Percentiles rank a stretch among this genome's conserved stretches.
These are phyloP conservation scores for Platycercus adscitus DNA, from an alignment of 2,113 vertebrate genomes.

Conservation along the genomic window DNA sequence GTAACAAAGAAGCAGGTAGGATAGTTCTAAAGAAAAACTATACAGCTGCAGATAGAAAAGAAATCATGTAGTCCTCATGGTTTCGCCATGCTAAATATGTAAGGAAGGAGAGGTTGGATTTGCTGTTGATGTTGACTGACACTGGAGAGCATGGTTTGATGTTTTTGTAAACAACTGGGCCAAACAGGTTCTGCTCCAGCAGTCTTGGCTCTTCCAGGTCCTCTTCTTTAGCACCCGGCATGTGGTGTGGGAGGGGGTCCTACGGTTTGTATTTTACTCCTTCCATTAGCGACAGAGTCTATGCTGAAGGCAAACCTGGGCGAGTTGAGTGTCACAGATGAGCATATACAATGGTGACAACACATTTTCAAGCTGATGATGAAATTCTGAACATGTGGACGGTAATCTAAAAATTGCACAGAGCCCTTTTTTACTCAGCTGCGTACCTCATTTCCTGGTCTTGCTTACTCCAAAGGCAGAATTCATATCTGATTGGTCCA, in stretches of 20 bases:
- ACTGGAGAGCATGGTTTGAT: not conserved
- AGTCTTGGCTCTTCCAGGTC: not conserved
- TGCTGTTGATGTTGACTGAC: not conserved
- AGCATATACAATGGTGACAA: not conserved
- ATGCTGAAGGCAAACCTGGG: not conserved
- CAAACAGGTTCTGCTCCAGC: not conserved
- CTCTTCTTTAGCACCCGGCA: not conserved
- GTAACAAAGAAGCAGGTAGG: not conserved
- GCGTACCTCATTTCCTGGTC: not conserved
- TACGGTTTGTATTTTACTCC: not conserved
- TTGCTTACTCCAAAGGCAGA: not conserved
- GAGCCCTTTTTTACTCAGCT: not conserved
- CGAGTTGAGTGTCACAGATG: not conserved
- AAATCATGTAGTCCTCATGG: not conserved
- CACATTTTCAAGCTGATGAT: not conserved
- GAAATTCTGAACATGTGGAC: not conserved
- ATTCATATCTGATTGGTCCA: conserved; percentile 26
- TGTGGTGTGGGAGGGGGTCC: accelerated
- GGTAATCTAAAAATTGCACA: not conserved
- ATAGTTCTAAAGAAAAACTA: not conserved
- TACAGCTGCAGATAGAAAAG: not conserved
- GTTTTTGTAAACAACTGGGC: not conserved
- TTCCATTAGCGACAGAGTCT: not conserved
- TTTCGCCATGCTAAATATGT: not conserved
- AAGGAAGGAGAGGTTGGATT: not conserved